phyloP scores from a whole-genome alignment of 2,113 vertebrate genomes.

The Hystrix cristata region DNA sequence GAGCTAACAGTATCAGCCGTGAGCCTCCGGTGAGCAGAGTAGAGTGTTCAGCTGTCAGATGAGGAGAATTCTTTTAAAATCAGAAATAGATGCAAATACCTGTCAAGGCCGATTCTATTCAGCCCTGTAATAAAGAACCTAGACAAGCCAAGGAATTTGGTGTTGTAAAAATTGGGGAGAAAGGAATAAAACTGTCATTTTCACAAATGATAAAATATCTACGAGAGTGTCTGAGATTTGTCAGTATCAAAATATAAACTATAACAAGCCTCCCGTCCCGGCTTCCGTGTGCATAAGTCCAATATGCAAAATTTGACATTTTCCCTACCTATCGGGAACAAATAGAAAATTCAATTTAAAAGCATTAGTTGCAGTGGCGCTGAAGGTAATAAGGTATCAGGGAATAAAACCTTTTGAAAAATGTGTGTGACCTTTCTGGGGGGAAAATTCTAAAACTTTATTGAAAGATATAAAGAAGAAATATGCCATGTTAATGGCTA shows the following conservation, averaged over 20 bases:
- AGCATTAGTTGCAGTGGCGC: not conserved
- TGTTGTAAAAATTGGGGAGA: not conserved
- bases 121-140: not conserved
- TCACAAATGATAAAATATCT: not conserved
- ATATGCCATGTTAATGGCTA: not conserved
- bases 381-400: not conserved
- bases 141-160: not conserved
- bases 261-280: not conserved
- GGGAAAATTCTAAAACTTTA: not conserved
- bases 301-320: constrained; percentile 49
- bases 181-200: constrained; percentile 15
- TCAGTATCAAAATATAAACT: not conserved
- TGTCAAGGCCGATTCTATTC: not conserved
- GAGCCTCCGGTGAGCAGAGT: too few species aligned
- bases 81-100: not conserved
- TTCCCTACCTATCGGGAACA: not conserved
- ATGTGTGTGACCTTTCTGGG: constrained; percentile 25
- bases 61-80: too few species aligned
- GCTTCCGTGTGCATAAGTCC: not conserved
- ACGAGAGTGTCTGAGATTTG: not conserved
- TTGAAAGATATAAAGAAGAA: constrained; percentile 55
- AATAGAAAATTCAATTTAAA: constrained; percentile 45
- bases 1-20: too few species aligned
- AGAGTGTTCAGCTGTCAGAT: too few species aligned
- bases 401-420: constrained; percentile 37